Percentiles rank a stretch among this genome's conserved stretches.
These are phyloP conservation scores for Melanotaenia duboulayi DNA, from an alignment of 2,113 vertebrate species.

Conservation along the genomic window DNA sequence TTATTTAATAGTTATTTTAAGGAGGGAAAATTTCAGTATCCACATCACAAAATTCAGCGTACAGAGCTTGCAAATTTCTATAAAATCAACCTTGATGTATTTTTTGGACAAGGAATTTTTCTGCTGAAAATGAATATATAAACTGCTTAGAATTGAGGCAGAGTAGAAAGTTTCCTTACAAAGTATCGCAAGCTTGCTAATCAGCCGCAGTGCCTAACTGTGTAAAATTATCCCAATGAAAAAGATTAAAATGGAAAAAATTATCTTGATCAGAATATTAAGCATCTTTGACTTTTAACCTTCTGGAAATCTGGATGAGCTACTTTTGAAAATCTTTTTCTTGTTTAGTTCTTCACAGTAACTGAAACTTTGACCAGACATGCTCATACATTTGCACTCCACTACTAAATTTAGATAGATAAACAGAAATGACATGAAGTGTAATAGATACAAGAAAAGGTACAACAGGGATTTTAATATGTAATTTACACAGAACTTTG, in stretches of 20 bases:
- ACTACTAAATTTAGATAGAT: neutral
- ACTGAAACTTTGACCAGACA: neutral
- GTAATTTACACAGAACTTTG: constrained; percentile 49
- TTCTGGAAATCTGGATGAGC: neutral
- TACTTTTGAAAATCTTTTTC: neutral
- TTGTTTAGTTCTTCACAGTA: neutral
- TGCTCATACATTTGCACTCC: neutral
- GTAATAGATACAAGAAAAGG: neutral
- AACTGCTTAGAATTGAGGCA: too few species aligned
- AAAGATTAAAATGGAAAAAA: too few species aligned
- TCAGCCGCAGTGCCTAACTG: too few species aligned
- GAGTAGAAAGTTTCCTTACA: too few species aligned
- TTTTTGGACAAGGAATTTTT: too few species aligned
- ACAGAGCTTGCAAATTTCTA: neutral
- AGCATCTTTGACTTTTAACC: too few species aligned
- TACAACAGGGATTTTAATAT: constrained; percentile 32
- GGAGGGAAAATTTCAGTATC: neutral
- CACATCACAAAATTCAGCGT: neutral
- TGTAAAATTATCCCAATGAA: too few species aligned
- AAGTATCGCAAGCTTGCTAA: too few species aligned
- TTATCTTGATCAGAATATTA: too few species aligned
- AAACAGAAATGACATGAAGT: constrained; percentile 11
- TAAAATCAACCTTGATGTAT: neutral
- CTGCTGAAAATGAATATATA: too few species aligned
- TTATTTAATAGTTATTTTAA: too few species aligned